Base-by-base conservation (phyloP, 1,140 invertebrate genomes). In the Polyergus mexicanus region DNA sequence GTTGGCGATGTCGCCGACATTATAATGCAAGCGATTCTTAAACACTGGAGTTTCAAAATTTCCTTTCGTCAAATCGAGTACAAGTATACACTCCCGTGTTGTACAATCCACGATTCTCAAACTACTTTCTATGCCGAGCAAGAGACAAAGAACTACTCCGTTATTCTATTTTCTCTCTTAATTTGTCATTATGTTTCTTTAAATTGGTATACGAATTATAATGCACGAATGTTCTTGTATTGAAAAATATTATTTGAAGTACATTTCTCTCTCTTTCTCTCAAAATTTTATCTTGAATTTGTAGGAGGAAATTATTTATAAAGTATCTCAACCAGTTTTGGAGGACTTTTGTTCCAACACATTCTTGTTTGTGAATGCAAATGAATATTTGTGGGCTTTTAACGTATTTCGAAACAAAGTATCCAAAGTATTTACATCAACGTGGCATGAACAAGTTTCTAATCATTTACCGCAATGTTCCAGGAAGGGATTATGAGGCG, bases 41-140 rank as follows among this genome's bases (percentile, higher is more conserved):
- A 62, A 10, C 7, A 25, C 10, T 62, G 25, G 69, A 72, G 10
- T 83, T 74, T 47, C 38, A 44, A 83, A 83, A 71, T 74, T 74
- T 69, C 25, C 63, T 80, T 60, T 83, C 80, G 25, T 60, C 54
- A 83, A 22, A 35, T 74, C 68, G 80, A 38, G 69, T 56, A 69
- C 41, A 69, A 28, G 28, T 81, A 74, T 28, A 32, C 62, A 51
- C 28, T 56, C 28, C 16, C 44, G 8, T n/a, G n/a, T 68, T 60
- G 22, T n/a, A 69, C 25, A 85, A 69, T 78, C 2, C 66, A 22
- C 19, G 7, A 7, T 10, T 25, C 71, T 65, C 83, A 25, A 84
- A 66, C 72, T 84, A 84, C 62, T 85, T 85, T 85, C 62, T 68
- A 85, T 66, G 22, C 11, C 58, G 35, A 13, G 13, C 77, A 74